Percentiles rank a stretch among this genome's conserved stretches.
phyloP scores from a whole-genome alignment of 2,888 invertebrate species.

The Mystacides longicornis region DNA sequence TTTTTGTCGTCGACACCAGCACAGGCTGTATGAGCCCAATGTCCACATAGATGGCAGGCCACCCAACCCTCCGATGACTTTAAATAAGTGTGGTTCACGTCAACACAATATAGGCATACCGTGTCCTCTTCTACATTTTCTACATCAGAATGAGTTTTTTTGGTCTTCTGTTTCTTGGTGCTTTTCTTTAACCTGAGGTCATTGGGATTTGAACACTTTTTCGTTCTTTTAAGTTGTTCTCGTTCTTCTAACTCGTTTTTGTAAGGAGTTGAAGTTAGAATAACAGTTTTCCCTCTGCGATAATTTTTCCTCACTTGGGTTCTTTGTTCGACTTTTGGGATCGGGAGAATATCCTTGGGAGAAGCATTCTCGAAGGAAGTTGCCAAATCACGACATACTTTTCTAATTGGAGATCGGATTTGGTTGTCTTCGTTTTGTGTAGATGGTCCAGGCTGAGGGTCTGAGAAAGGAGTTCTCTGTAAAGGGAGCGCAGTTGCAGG shows the following conservation, averaged over 20 bases:
- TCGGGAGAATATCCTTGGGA: not conserved
- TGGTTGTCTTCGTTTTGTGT: no score
- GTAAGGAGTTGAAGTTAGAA: not conserved
- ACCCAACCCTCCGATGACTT: not conserved
- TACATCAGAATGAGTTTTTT: not conserved
- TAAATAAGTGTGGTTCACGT: not conserved
- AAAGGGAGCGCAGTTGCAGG: not conserved
- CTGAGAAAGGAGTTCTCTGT: not conserved
- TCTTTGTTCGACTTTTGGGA: not conserved
- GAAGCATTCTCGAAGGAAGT: not conserved
- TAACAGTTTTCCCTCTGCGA: not conserved
- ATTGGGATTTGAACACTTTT: no score
- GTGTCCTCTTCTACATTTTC: not conserved
- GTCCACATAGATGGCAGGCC: not conserved
- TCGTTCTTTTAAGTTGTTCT: no score
- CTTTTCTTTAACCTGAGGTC: no score
- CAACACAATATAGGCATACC: not conserved
- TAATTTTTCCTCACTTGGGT: not conserved
- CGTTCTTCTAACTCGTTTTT: not conserved
- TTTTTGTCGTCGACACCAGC: not conserved
- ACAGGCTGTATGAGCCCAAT: not conserved
- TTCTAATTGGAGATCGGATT: not conserved
- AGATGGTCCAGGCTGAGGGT: not conserved
- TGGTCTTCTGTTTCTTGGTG: no score
- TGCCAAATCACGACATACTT: no score